Conservation (phyloP, 1,140 invertebrate species). For the Ptiloglossa arizonensis region DNA sequence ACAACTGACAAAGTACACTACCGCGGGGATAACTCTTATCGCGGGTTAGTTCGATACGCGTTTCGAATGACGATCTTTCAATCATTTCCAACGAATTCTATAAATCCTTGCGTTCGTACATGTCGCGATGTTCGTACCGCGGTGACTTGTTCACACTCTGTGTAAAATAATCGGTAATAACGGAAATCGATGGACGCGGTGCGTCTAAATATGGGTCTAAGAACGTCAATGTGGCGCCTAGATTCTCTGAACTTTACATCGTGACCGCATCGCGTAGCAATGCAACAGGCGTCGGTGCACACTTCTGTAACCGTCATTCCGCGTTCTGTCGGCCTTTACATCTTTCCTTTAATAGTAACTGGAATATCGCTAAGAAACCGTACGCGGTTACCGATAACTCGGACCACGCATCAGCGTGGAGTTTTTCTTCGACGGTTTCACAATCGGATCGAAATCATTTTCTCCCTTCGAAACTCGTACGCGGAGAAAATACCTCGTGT, state of each 20-base stretch:
- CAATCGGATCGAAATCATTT: not conserved
- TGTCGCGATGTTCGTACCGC: too few species aligned
- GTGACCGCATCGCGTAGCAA: conserved; percentile 8
- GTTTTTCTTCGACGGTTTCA: not conserved
- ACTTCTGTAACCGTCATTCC: not conserved
- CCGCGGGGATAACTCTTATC: too few species aligned
- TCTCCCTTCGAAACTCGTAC: not conserved
- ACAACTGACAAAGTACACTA: too few species aligned
- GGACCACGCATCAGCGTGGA: not conserved
- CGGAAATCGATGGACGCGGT: too few species aligned
- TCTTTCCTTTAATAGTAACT: conserved; percentile 8
- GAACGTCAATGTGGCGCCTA: not conserved
- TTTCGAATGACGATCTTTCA: too few species aligned
- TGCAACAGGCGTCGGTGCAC: conserved; percentile 22
- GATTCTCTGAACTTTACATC: not conserved
- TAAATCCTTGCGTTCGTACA: too few species aligned
- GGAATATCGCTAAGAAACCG: not conserved
- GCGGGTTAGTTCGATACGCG: too few species aligned
- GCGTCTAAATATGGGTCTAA: not conserved
- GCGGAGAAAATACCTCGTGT: not conserved
- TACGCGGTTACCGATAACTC: not conserved
- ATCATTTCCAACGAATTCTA: too few species aligned
- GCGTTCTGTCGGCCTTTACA: not conserved
- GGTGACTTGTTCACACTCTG: too few species aligned
- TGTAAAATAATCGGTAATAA: too few species aligned